Percentiles rank a stretch among this genome's conserved stretches.
These are phyloP conservation scores for Agrilus cyanescens DNA, from an alignment of 2,888 invertebrate genomes.

Conservation along the genomic window DNA sequence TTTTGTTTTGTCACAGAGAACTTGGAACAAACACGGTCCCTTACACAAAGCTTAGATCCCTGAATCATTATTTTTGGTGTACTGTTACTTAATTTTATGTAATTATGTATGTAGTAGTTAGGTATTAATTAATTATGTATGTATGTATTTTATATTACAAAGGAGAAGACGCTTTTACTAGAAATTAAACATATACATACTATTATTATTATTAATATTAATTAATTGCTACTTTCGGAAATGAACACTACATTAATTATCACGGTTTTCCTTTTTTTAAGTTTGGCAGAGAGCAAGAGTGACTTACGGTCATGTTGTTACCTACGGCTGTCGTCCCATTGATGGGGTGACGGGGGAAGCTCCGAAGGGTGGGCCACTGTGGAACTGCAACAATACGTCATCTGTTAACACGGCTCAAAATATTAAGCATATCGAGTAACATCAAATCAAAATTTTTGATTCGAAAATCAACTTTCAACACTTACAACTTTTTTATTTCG, in stretches of 20 bases:
- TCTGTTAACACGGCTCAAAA: neutral
- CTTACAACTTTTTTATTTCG: no score
- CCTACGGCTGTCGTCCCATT: conserved; percentile 63
- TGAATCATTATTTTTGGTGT: conserved; percentile 37
- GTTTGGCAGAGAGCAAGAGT: conserved; percentile 16
- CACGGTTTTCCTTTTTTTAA: conserved; percentile 10
- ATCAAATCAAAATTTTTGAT: no score
- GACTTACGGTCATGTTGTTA: conserved; percentile 25
- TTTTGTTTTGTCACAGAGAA: no score
- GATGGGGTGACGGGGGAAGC: conserved; percentile 95
- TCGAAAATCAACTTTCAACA: no score
- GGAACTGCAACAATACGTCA: conserved; percentile 59
- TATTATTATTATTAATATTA: no score
- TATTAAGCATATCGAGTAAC: no score
- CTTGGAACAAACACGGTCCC: conserved; percentile 10
- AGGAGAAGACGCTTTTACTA: no score
- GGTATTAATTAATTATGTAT: no score
- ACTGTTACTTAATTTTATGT: conserved; percentile 15
- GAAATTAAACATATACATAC: no score
- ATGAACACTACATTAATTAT: conserved; percentile 13
- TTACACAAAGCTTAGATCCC: conserved; percentile 29
- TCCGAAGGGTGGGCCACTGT: conserved; percentile 96
- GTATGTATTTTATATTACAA: no score
- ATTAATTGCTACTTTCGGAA: conserved; percentile 4
- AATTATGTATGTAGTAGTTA: no score